A percentile compares a stretch with the other conserved stretches of the same genome.
phyloP scores from a whole-genome alignment of 2,113 vertebrate genomes.

The Gymnorhina tibicen region DNA sequence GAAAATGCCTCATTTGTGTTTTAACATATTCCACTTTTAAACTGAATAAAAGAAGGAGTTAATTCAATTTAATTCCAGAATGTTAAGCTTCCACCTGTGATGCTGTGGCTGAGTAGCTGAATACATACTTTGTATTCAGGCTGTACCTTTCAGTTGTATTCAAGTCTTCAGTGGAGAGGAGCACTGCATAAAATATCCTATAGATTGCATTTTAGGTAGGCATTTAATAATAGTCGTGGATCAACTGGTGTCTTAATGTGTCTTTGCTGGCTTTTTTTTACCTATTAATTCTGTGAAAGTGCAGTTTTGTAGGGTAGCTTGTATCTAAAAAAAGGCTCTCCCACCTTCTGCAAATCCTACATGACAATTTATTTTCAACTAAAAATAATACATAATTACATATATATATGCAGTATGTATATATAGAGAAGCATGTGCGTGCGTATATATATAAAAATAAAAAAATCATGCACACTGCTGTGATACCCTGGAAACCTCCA shows the following conservation, averaged over 20 bases:
- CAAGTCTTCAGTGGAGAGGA: neutral
- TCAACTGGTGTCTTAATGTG: neutral
- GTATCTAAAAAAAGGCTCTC: slow-evolving; percentile 9
- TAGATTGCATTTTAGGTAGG: neutral
- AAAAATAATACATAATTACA: slow-evolving; percentile 6
- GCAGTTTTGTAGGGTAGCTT: slow-evolving; percentile 8
- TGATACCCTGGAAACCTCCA: neutral
- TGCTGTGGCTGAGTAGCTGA: neutral
- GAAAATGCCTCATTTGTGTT: neutral
- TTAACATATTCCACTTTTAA: neutral
- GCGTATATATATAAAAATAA: neutral
- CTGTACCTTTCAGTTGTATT: neutral
- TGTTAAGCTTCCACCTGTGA: neutral
- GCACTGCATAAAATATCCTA: neutral
- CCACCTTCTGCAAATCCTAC: slow-evolving; percentile 29
- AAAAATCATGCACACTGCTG: neutral
- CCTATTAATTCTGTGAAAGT: neutral
- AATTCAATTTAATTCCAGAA: neutral
- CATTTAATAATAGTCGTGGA: neutral
- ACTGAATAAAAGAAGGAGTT: neutral
- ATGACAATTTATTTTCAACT: slow-evolving; percentile 27
- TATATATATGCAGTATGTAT: neutral
- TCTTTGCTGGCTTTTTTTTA: slow-evolving; percentile 7
- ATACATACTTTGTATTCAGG: neutral
- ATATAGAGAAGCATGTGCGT: neutral